phyloP scores from a whole-genome alignment of 2,113 vertebrate genomes.

The Fukomys damarensis region DNA sequence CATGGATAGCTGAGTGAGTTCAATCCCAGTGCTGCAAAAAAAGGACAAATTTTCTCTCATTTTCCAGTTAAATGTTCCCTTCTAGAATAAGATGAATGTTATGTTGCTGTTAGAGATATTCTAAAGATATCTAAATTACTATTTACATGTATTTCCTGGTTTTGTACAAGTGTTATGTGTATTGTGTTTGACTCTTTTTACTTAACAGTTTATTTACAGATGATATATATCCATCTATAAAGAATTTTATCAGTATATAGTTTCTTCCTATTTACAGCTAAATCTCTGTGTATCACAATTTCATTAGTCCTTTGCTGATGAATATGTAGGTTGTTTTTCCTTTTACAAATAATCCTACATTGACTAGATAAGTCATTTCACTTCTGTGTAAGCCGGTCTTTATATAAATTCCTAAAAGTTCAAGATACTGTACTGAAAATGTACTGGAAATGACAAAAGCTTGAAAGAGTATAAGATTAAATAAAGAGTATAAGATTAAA shows the following conservation, averaged over 20 bases:
- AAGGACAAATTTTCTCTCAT: background rate
- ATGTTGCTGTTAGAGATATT: background rate
- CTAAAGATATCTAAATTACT: background rate
- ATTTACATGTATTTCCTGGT: background rate
- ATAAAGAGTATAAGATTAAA: too few species aligned
- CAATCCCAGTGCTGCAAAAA: background rate
- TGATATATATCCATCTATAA: background rate
- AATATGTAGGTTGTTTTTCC: constrained; percentile 28
- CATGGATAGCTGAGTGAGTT: background rate
- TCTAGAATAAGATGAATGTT: background rate
- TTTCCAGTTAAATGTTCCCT: background rate
- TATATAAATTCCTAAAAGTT: constrained; percentile 15
- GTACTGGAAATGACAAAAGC: constrained; percentile 49
- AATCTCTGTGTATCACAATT: constrained; percentile 2
- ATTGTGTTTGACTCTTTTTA: constrained; percentile 44
- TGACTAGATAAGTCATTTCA: constrained; percentile 45
- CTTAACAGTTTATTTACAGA: background rate
- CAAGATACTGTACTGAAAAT: background rate
- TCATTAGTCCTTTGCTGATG: background rate
- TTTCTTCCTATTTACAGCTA: background rate
- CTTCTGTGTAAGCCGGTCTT: constrained; percentile 1
- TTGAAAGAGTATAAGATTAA: constrained; percentile 21
- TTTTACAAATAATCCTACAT: background rate
- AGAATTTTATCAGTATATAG: constrained; percentile 37
- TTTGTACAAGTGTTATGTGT: background rate